Percentiles rank a stretch among this genome's conserved stretches.
These are phyloP conservation scores for Rhabdophis nuchalis DNA, from an alignment of 2,797 vertebrate genomes.

Conservation along the genomic window DNA sequence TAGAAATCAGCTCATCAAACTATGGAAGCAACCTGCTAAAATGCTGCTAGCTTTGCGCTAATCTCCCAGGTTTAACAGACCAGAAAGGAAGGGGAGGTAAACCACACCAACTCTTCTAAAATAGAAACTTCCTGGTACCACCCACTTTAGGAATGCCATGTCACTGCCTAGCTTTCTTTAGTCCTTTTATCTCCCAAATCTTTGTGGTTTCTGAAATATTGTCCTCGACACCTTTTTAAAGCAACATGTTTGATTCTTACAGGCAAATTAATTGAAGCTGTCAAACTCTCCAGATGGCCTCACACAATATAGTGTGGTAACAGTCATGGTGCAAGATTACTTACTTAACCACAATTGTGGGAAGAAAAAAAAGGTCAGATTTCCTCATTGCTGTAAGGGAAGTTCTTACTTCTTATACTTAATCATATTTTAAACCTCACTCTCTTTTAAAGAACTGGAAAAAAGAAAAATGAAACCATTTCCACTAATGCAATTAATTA, in stretches of 20 bases:
- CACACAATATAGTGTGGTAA: not conserved
- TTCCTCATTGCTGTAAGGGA: not conserved
- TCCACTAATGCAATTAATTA: not conserved
- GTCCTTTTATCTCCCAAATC: not conserved
- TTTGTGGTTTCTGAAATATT: not conserved
- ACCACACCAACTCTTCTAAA: not conserved
- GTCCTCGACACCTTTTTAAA: not conserved
- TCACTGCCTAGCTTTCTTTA: not conserved
- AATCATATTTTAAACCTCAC: not conserved
- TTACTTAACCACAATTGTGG: not conserved
- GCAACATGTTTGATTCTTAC: not conserved
- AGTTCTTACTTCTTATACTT: not conserved
- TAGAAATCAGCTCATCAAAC: not conserved
- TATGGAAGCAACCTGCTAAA: not conserved
- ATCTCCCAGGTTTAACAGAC: not conserved
- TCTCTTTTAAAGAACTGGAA: not conserved
- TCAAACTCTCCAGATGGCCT: not conserved
- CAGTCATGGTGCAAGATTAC: not conserved
- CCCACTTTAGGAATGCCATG: not conserved
- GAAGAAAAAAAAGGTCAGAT: not conserved
- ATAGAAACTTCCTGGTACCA: not conserved
- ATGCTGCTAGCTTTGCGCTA: not conserved
- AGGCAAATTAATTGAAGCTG: not conserved
- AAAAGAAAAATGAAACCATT: not conserved
- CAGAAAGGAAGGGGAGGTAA: not conserved